Conservation (phyloP, 2,113 vertebrate genomes). For the Sturnus vulgaris region DNA sequence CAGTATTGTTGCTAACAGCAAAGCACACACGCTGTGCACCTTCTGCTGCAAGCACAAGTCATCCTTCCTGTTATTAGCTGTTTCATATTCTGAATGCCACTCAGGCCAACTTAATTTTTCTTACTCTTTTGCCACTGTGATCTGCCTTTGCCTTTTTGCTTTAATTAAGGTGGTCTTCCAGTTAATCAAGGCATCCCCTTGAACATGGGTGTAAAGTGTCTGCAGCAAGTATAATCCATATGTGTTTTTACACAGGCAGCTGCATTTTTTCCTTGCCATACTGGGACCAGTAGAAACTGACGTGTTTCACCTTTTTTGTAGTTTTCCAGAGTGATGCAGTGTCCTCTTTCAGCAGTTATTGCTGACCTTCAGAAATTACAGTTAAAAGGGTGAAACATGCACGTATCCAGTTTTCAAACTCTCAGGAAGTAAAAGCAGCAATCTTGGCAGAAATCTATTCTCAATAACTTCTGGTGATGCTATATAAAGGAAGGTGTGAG, state of each 20-base stretch:
- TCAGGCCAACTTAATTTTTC: background rate
- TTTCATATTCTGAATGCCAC: background rate
- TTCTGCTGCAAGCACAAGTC: background rate
- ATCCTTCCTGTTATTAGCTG: background rate
- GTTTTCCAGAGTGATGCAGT: background rate
- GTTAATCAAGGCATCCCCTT: background rate
- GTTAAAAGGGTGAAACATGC: background rate
- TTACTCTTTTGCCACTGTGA: background rate
- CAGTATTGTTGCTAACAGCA: background rate
- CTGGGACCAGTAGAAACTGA: background rate
- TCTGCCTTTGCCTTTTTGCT: background rate
- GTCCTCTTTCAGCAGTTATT: background rate
- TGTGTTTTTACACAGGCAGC: background rate
- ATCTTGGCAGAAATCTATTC: background rate
- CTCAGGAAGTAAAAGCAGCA: background rate
- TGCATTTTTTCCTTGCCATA: background rate
- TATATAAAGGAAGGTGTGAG: background rate
- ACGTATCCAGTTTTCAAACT: background rate
- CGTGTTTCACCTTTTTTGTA: background rate
- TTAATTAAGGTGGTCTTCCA: background rate
- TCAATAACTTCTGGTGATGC: background rate
- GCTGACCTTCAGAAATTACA: background rate
- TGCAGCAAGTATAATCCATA: background rate
- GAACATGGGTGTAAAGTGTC: background rate
- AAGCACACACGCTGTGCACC: background rate